A percentile compares a stretch with the other conserved stretches of the same genome.
These are phyloP conservation scores for Troides aeacus DNA, from an alignment of 2,888 invertebrate genomes.

Conservation along the genomic window DNA sequence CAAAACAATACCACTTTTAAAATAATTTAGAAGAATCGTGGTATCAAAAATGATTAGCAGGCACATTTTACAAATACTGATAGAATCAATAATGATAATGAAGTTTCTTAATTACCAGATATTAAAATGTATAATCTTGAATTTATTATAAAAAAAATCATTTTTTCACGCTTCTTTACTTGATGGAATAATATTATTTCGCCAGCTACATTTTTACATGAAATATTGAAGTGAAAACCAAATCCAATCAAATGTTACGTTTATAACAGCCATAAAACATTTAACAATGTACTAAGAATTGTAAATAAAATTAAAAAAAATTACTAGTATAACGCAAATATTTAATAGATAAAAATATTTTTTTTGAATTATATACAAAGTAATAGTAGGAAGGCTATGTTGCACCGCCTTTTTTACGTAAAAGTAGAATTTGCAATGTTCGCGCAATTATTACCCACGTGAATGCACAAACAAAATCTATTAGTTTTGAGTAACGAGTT, in stretches of 20 bases:
- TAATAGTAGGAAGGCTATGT: too few relatives aligned
- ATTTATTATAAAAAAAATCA: constrained; percentile 6
- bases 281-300: not conserved
- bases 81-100: not conserved
- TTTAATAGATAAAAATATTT: not conserved
- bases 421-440: too few relatives aligned
- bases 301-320: not conserved
- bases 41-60: too few relatives aligned
- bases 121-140: constrained; percentile 15
- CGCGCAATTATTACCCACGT: too few relatives aligned
- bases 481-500: too few relatives aligned
- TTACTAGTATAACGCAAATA: not conserved
- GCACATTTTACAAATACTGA: too few relatives aligned
- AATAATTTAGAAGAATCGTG: too few relatives aligned
- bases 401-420: too few relatives aligned
- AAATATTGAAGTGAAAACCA: not conserved
- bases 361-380: too few relatives aligned
- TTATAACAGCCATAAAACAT: constrained; percentile 21
- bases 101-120: constrained; percentile 14
- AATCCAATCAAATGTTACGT: constrained; percentile 1
- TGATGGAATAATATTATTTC: not conserved
- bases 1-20: too few relatives aligned
- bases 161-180: not conserved
- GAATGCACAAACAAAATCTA: too few relatives aligned
- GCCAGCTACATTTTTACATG: constrained; percentile 5